Conservation (phyloP, 2,888 invertebrate species). For the Atethmia centrago region DNA sequence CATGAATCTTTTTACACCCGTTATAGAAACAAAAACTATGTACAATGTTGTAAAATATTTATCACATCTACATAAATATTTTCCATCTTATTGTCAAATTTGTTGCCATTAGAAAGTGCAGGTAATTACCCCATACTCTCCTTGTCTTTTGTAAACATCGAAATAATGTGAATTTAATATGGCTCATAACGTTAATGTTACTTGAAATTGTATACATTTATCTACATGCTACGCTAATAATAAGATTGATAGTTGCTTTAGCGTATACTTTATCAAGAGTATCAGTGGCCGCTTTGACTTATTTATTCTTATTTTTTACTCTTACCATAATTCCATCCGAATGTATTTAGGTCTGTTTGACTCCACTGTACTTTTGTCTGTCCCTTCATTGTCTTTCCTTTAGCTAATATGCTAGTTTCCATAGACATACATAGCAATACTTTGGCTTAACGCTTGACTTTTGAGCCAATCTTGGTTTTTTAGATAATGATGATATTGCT, state of each 20-base stretch:
- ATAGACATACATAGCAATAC: not conserved
- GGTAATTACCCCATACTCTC: constrained; percentile 17
- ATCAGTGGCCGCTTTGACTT: too few species aligned
- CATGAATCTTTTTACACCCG: too few species aligned
- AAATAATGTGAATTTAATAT: constrained; percentile 51
- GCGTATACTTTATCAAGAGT: not conserved
- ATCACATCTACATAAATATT: too few species aligned
- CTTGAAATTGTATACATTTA: not conserved
- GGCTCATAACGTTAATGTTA: not conserved
- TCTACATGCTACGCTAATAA: not conserved
- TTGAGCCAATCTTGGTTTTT: too few species aligned
- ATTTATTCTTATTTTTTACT: not conserved
- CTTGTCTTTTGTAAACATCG: constrained; percentile 24
- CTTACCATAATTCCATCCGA: not conserved
- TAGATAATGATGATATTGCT: too few species aligned
- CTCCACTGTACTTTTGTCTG: not conserved
- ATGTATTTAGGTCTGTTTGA: not conserved
- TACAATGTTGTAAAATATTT: too few species aligned
- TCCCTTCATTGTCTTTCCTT: not conserved
- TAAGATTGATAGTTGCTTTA: not conserved
- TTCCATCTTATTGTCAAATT: not conserved
- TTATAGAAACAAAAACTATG: too few species aligned
- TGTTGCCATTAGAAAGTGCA: constrained; percentile 56
- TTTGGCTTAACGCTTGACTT: not conserved
- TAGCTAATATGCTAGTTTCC: not conserved